Evolutionary conservation across 92 coral and sea anemone genomes (phyloP).

Genomic region (Scolanthus callimorphus): DNA sequence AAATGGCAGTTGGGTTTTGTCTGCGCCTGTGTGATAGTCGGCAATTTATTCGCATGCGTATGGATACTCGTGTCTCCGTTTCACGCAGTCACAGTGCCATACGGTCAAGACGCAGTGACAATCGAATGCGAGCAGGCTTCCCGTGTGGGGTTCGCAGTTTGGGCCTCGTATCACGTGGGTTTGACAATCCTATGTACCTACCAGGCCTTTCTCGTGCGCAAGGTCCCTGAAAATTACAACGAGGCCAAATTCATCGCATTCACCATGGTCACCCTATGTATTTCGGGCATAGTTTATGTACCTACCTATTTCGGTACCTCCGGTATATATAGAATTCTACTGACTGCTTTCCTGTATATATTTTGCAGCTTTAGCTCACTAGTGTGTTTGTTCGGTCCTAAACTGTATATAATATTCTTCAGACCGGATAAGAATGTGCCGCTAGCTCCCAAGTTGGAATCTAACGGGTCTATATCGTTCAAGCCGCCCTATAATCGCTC

Average conservation of each 20-base stretch:
- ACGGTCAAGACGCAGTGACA: slow-evolving; percentile 29
- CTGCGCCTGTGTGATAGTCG: slow-evolving; percentile 33
- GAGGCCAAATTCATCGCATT: slow-evolving; percentile 87
- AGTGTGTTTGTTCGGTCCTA: slow-evolving; percentile 54
- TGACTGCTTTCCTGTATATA: slow-evolving; percentile 46
- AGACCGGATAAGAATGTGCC: slow-evolving; percentile 60
- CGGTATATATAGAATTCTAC: slow-evolving; percentile 45
- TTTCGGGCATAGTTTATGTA: slow-evolving; percentile 51
- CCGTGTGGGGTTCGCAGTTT: slow-evolving; percentile 44
- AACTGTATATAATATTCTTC: slow-evolving; percentile 50
- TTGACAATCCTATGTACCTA: slow-evolving; percentile 73
- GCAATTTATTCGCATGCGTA: slow-evolving; percentile 28
- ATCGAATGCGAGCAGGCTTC: slow-evolving; percentile 46
- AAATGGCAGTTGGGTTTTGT: slow-evolving; percentile 61
- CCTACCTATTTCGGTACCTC: slow-evolving; percentile 60
- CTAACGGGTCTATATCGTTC: background rate
- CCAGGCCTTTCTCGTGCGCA: slow-evolving; percentile 85
- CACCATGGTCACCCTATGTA: slow-evolving; percentile 77
- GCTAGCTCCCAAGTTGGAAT: slow-evolving; percentile 9
- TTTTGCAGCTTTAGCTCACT: slow-evolving; percentile 40
- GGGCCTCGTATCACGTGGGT: slow-evolving; percentile 66
- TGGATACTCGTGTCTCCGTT: slow-evolving; percentile 52
- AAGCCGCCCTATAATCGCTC: slow-evolving; percentile 5
- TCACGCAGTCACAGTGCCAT: slow-evolving; percentile 24
- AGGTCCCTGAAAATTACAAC: slow-evolving; percentile 90